Percentiles rank a stretch among this genome's conserved stretches.
Evolutionary conservation across 1,140 invertebrate species (phyloP).

Genomic region (Araneus ventricosus): DNA sequence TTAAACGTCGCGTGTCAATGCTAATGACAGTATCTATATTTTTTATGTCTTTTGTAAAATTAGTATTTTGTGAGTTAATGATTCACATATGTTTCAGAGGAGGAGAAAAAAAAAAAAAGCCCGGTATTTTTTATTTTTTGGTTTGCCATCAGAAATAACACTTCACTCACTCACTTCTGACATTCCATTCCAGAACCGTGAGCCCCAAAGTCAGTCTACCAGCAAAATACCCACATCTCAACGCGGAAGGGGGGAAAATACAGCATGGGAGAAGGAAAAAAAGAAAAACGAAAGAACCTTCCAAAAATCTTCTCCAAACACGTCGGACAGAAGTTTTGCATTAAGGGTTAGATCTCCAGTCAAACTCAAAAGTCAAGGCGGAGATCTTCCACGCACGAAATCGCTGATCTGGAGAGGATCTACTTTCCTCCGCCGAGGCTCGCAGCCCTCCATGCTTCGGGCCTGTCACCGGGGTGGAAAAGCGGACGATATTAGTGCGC

Average conservation of each 20-base stretch:
- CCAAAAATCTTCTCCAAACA: conserved; percentile 12
- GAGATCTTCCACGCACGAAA: conserved; percentile 22
- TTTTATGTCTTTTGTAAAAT: no score
- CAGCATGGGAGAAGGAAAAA: no score
- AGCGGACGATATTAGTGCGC: conserved; percentile 36
- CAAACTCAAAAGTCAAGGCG: not conserved
- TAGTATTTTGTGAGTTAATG: no score
- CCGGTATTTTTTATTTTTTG: no score
- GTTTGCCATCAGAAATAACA: not conserved
- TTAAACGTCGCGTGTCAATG: no score
- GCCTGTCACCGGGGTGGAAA: conserved; percentile 17
- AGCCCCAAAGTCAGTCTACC: not conserved
- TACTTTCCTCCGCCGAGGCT: conserved; percentile 35
- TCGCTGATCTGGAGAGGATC: conserved; percentile 22
- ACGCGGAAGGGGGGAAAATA: not conserved
- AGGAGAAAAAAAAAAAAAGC: not conserved
- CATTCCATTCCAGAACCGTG: not conserved
- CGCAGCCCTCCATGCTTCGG: not conserved
- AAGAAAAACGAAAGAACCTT: no score
- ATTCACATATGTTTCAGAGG: no score
- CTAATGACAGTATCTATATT: no score
- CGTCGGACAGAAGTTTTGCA: conserved; percentile 51
- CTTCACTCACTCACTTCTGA: not conserved
- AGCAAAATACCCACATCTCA: conserved; percentile 25
- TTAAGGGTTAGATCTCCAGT: conserved; percentile 31